Conservation (phyloP, 2,888 invertebrate genomes). For the Salticus scenicus region DNA sequence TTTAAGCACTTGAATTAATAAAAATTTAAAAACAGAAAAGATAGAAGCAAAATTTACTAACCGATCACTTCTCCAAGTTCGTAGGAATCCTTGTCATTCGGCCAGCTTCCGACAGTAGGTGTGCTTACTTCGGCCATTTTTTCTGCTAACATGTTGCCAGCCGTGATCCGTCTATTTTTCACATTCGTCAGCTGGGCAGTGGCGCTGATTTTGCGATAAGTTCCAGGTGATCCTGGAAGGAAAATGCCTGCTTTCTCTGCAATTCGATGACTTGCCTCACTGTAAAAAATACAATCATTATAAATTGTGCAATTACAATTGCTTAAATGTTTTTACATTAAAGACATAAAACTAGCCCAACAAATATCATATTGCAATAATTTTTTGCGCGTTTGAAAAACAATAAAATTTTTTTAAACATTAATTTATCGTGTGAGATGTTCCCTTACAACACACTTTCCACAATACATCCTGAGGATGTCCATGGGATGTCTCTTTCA, state of each 20-base stretch:
- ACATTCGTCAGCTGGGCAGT: slow-evolving; percentile 61
- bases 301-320: too few relatives aligned
- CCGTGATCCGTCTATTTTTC: slow-evolving; percentile 74
- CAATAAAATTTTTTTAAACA: too few relatives aligned
- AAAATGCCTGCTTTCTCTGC: slow-evolving; percentile 52
- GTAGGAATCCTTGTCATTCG: slow-evolving; percentile 93
- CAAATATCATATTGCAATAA: too few relatives aligned
- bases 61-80: slow-evolving; percentile 95
- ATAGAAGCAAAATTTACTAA: slow-evolving; percentile 77
- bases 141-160: slow-evolving; percentile 80
- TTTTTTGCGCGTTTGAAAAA: too few relatives aligned
- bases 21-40: not conserved
- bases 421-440: too few relatives aligned
- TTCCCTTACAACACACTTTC: too few relatives aligned
- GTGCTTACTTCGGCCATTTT: slow-evolving; percentile 77
- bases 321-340: too few relatives aligned
- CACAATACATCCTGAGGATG: too few relatives aligned
- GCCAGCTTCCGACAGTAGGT: slow-evolving; percentile 80
- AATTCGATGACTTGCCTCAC: slow-evolving; percentile 35
- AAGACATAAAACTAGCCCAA: too few relatives aligned
- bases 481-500: too few relatives aligned
- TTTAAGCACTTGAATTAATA: not conserved
- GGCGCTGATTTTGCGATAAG: slow-evolving; percentile 70
- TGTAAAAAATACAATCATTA: slow-evolving; percentile 23
- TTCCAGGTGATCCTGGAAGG: slow-evolving; percentile 67